Evolutionary conservation across 2,113 vertebrate species (phyloP).

Genomic region (Salvelinus sp.): DNA sequence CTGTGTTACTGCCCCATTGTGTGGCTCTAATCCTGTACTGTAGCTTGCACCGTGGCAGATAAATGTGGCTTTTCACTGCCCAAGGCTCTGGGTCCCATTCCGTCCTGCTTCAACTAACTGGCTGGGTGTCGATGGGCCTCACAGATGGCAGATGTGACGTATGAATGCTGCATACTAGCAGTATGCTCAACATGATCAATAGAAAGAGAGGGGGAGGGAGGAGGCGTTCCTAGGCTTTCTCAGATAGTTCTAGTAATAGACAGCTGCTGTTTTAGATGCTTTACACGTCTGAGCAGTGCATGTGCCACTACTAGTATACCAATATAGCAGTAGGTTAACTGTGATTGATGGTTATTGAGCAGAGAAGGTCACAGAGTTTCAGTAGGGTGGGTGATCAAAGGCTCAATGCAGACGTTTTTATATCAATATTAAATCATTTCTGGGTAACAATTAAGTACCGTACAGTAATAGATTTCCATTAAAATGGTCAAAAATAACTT

Average conservation of each 20-base stretch:
- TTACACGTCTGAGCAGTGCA: not conserved
- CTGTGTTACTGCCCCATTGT: constrained; percentile 52
- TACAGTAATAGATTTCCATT: too few species aligned
- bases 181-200: not conserved
- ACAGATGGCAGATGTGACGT: constrained; percentile 2
- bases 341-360: not conserved
- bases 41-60: constrained; percentile 34
- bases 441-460: too few species aligned
- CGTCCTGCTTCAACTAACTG: not conserved
- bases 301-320: too few species aligned
- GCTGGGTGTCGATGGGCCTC: constrained; percentile 15
- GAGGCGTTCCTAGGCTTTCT: not conserved
- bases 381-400: too few species aligned
- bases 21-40: constrained; percentile 63
- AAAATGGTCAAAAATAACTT: too few species aligned
- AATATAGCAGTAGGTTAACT: not conserved
- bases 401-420: too few species aligned
- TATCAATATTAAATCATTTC: too few species aligned
- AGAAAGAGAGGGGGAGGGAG: not conserved
- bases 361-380: not conserved
- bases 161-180: not conserved
- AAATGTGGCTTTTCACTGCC: constrained; percentile 49
- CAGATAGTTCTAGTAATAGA: not conserved
- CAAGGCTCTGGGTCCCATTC: constrained; percentile 25
- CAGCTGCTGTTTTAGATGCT: not conserved